Conservation (phyloP, 1,140 invertebrate species). For the Drosophila ananassae region DNA sequence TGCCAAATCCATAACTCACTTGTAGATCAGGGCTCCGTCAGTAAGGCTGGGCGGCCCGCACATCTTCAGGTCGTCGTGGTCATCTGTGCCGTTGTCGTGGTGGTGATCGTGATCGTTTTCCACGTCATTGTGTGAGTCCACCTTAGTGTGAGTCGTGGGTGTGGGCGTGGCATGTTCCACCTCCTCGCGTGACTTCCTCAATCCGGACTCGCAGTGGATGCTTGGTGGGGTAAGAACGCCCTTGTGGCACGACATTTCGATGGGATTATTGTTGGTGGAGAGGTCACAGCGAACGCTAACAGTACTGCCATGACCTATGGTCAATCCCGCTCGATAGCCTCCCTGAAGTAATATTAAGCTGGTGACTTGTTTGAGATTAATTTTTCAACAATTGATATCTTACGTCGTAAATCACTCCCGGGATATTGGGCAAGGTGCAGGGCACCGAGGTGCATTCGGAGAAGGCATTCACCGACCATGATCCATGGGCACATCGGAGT, state of each 20-base stretch:
- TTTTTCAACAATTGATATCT: background rate
- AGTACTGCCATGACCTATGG: constrained; percentile 90
- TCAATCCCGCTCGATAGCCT: constrained; percentile 90
- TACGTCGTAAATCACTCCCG: constrained; percentile 89
- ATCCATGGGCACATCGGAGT: constrained; percentile 90
- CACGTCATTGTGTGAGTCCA: constrained; percentile 84
- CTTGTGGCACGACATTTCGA: constrained; percentile 87
- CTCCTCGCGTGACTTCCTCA: constrained; percentile 75
- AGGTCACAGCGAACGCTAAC: constrained; percentile 88
- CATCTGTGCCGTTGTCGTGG: constrained; percentile 68
- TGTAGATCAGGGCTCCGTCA: constrained; percentile 78
- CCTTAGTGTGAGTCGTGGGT: constrained; percentile 27
- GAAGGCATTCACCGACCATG: constrained; percentile 89
- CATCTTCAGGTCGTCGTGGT: constrained; percentile 76
- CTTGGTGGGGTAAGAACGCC: constrained; percentile 87
- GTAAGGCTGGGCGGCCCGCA: constrained; percentile 74
- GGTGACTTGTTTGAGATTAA: background rate
- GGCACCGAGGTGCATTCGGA: constrained; percentile 92
- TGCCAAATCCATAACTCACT: constrained; percentile 49
- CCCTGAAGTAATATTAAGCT: constrained; percentile 65
- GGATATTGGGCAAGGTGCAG: constrained; percentile 89
- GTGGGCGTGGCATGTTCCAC: constrained; percentile 56
- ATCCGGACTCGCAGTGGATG: constrained; percentile 85
- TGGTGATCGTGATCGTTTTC: constrained; percentile 61
- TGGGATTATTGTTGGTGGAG: constrained; percentile 74